Base-by-base conservation (phyloP, 2,113 vertebrate genomes). In the Amphiprion percula region DNA sequence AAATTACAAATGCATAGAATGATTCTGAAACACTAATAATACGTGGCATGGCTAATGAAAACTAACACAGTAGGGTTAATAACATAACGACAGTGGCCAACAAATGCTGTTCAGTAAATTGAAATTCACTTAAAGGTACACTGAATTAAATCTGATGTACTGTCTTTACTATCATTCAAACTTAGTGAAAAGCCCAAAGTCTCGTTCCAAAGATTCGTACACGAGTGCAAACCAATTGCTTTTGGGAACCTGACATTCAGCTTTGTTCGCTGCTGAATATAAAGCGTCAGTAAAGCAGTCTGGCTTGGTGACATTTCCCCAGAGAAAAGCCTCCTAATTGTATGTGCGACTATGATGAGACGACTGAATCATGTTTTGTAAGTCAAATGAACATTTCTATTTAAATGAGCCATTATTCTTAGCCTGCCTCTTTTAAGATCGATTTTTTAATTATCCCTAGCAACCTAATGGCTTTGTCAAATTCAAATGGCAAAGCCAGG, bases 391-490 rank as follows among this genome's bases (percentile, higher is more conserved):
- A 86, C 41, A 15, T 73, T 62, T 86, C 49, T 79, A 74, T 83
- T 86, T 19, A 84, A 68, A 72, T 30, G 21, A 77, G 76, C 49
- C 63, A 79, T 84, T 83, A 72, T 44, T 65, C 49, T 30, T 4
- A 64, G 70, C 2, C 55, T 73, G 54, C 23, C 7, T 74, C 50
- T 59, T 69, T 77, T 82, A 5, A 47, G 79, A 52, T 23, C 59
- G 33, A 9, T 70, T 70, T 84, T 85, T 50, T 87, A 80, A 90
- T 89, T 64, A 89, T 85, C 59, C n/a, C 14, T 47, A 28, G 61
- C 37, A 83, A 85, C 3, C 70, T 64, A 90, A 87, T 53, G 17
- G 68, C 80, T 72, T 85, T 56, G 75, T 77, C 62, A 88, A 75
- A 61, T 77, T 87, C n/a, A 83, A 88, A 77, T 44, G 41, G 74